Evolutionary conservation across 1,140 invertebrate genomes (phyloP).

Genomic region (Drosophila sturtevanti): DNA sequence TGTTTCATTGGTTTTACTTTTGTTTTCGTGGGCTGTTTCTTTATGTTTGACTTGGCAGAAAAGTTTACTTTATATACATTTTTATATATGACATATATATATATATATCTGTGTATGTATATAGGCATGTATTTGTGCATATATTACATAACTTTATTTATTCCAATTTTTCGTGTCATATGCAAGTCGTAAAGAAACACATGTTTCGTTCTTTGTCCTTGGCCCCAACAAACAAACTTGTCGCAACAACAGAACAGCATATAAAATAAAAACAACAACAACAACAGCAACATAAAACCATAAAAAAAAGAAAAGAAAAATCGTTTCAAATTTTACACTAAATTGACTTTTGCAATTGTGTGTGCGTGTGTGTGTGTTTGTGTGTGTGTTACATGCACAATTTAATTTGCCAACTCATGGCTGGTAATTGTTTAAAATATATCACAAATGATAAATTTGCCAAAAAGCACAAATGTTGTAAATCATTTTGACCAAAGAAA

Average conservation of each 20-base stretch:
- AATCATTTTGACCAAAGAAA: constrained; percentile 3
- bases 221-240: constrained; percentile 1
- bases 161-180: constrained; percentile 37
- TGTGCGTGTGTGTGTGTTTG: constrained; percentile 2
- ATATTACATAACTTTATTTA: constrained; percentile 48
- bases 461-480: constrained; percentile 15
- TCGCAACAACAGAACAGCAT: neutral
- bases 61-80: constrained; percentile 21
- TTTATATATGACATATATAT: neutral
- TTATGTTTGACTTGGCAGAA: constrained; percentile 34
- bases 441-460: constrained; percentile 43
- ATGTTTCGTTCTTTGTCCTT: constrained; percentile 48
- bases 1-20: constrained; percentile 19
- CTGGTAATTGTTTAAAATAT: constrained; percentile 47
- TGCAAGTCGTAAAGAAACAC: constrained; percentile 29
- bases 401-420: constrained; percentile 51
- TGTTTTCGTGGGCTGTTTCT: constrained; percentile 49
- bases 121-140: no score
- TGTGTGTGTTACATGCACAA: constrained; percentile 64
- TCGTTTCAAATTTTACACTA: constrained; percentile 72
- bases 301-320: constrained; percentile 26
- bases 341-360: constrained; percentile 63
- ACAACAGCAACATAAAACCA: neutral
- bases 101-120: no score
- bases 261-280: neutral